A percentile compares a stretch with the other conserved stretches of the same genome.
Evolutionary conservation across 92 coral and sea anemone species (phyloP).

Genomic region (Porites lobata): DNA sequence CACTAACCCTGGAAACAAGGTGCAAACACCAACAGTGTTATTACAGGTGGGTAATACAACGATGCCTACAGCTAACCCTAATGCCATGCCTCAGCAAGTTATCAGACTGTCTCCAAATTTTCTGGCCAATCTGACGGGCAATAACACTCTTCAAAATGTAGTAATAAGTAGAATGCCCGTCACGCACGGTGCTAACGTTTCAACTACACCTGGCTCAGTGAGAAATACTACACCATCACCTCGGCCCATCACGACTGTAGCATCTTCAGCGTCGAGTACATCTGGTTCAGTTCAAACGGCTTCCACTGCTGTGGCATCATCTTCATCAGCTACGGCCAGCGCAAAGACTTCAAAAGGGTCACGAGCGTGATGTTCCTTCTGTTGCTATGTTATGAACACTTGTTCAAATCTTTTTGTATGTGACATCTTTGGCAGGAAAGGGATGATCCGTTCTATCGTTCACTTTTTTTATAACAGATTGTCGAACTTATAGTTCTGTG

Average conservation of each 20-base stretch:
- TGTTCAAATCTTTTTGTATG: too few relatives aligned
- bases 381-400: too few relatives aligned
- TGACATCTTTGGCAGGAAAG: too few relatives aligned
- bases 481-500: too few relatives aligned
- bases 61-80: background rate
- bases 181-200: background rate
- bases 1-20: background rate
- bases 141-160: background rate
- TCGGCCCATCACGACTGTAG: background rate
- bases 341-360: background rate
- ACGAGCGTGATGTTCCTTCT: background rate
- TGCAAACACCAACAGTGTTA: background rate
- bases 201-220: background rate
- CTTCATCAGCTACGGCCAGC: background rate
- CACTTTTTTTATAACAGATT: too few relatives aligned
- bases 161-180: background rate
- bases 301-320: background rate
- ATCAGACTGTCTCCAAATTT: background rate
- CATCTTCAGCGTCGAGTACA: background rate
- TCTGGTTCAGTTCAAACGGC: background rate
- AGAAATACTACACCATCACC: background rate
- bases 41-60: background rate
- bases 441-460: too few relatives aligned
- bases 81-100: background rate
- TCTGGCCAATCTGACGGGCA: background rate